phyloP scores from a whole-genome alignment of 2,888 invertebrate genomes.

The Dascillus cervinus region DNA sequence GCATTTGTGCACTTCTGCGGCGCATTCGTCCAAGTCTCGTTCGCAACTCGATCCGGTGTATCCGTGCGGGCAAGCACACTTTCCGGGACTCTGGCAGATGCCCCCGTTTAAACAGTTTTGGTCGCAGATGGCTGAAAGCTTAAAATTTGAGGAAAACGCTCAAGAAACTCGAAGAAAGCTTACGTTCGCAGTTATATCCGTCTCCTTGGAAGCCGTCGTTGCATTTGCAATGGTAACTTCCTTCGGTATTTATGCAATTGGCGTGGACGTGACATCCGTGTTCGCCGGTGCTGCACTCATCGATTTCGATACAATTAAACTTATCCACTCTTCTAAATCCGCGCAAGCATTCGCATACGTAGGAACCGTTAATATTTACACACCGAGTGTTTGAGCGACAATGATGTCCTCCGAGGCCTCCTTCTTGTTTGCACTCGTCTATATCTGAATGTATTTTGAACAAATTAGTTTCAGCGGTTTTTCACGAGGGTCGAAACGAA shows the following conservation, averaged over 20 bases:
- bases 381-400: slow-evolving; percentile 79
- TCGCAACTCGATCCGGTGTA: slow-evolving; percentile 79
- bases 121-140: slow-evolving; percentile 65
- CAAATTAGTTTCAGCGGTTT: slow-evolving; percentile 2
- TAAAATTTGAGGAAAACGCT: background rate
- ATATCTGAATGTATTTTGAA: slow-evolving; percentile 55
- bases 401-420: slow-evolving; percentile 73
- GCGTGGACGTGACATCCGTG: slow-evolving; percentile 72
- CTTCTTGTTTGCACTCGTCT: slow-evolving; percentile 75
- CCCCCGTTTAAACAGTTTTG: slow-evolving; percentile 80
- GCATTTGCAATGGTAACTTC: slow-evolving; percentile 72
- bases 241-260: slow-evolving; percentile 71
- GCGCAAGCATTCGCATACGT: slow-evolving; percentile 74
- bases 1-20: slow-evolving; percentile 61
- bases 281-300: slow-evolving; percentile 66
- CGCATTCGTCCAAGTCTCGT: slow-evolving; percentile 81
- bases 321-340: slow-evolving; percentile 71
- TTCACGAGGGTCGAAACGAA: no score
- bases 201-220: slow-evolving; percentile 67
- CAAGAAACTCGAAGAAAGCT: slow-evolving; percentile 30
- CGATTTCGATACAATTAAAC: slow-evolving; percentile 72
- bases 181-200: slow-evolving; percentile 73
- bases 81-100: slow-evolving; percentile 66
- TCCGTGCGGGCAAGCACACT: slow-evolving; percentile 72
- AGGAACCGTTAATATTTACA: slow-evolving; percentile 74